phyloP scores from a whole-genome alignment of 2,888 invertebrate species.

The Vanessa cardui region DNA sequence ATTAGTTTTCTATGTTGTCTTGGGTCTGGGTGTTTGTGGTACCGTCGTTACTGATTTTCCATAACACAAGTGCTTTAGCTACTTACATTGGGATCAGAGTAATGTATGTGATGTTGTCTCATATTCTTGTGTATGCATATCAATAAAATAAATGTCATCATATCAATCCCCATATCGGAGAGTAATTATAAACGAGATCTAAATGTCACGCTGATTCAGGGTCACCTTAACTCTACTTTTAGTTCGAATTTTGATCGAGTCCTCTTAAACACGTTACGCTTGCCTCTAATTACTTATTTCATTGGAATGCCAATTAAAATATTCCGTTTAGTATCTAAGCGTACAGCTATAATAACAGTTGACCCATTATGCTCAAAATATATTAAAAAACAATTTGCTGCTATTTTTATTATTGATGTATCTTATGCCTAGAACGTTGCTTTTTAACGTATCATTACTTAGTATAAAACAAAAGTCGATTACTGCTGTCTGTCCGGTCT shows the following conservation, averaged over 20 bases:
- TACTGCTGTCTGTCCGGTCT: no score
- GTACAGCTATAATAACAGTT: no score
- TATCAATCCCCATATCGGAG: slow-evolving; percentile 21
- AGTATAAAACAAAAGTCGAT: no score
- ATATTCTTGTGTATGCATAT: background rate
- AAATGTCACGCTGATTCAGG: slow-evolving; percentile 37
- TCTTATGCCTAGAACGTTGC: background rate
- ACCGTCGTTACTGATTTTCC: no score
- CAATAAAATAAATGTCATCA: slow-evolving; percentile 7
- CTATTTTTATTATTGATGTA: background rate
- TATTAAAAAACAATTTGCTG: background rate
- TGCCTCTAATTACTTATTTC: background rate
- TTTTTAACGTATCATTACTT: background rate
- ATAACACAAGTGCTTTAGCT: no score
- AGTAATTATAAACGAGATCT: slow-evolving; percentile 38
- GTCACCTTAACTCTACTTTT: slow-evolving; percentile 14
- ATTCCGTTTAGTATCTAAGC: background rate
- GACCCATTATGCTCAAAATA: no score
- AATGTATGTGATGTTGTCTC: no score
- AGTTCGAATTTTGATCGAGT: slow-evolving; percentile 8
- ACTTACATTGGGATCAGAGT: no score
- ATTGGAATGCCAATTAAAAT: background rate
- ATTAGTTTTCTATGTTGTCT: no score
- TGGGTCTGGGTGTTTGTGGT: no score
- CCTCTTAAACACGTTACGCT: background rate